A percentile compares a stretch with the other conserved stretches of the same genome.
phyloP scores from a whole-genome alignment of 92 coral and sea anemone genomes.

The Porites lobata region DNA sequence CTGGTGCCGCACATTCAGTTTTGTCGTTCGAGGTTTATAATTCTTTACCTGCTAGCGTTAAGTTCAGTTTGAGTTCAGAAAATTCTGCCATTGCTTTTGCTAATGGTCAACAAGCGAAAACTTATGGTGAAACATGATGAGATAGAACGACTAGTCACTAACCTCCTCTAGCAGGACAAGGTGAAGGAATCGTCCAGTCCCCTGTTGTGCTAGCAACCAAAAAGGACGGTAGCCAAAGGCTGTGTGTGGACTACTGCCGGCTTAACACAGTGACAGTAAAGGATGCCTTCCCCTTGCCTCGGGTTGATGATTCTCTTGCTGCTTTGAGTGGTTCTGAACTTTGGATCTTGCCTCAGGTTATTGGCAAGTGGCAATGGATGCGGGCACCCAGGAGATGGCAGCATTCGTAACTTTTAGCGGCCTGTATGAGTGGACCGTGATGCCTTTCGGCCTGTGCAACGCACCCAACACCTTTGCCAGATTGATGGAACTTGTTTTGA shows the following conservation, averaged over 20 bases:
- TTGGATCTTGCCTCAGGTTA: constrained; percentile 34
- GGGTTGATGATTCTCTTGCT: constrained; percentile 34
- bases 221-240: constrained; percentile 48
- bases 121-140: constrained; percentile 23
- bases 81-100: no score
- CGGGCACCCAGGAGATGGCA: constrained; percentile 6
- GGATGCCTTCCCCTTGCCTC: no score
- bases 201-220: constrained; percentile 26
- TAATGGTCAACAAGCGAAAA: no score
- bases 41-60: no score
- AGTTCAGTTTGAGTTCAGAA: no score
- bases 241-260: constrained; percentile 37
- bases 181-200: constrained; percentile 2
- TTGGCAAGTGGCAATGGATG: not conserved
- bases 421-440: not conserved
- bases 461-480: no score
- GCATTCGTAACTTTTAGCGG: constrained; percentile 20
- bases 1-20: no score
- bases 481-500: no score
- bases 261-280: constrained; percentile 25
- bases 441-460: no score
- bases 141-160: constrained; percentile 25
- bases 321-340: constrained; percentile 47
- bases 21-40: no score
- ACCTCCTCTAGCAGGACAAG: constrained; percentile 27